Evolutionary conservation across 1,140 invertebrate genomes (phyloP), one percentile per base, ranked within the genome.

Genomic region (Scaptomyza pallida): DNA sequence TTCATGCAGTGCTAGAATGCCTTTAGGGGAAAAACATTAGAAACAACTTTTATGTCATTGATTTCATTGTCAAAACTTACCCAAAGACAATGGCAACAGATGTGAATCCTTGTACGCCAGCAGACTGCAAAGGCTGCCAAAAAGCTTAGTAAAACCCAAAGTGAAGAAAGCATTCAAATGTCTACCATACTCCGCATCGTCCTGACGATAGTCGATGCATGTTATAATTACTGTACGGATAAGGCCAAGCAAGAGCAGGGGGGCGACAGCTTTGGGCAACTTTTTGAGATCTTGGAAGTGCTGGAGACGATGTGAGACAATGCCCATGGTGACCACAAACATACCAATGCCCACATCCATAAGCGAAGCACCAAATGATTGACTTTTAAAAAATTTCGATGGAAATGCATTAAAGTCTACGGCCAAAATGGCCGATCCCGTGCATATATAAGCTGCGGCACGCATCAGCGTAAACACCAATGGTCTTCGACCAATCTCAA

Each of bases 141-240:
- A 81, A 0, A 98, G 88, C 93, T 97, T 98, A 4, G 97, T 95
- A 43, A 95, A 92, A 19, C 96, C 97, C 35, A 99, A 91, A 1
- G 97, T 99, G 61, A 98, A 95, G 89, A 99, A 99, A 90, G 99
- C 99, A 91, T 99, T 99, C 97, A 98, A 98, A 92, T 99, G 98
- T 4, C 96, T 93, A 2, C 98, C 98, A 93, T 99, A 99, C 90
- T 99, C 98, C 5, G 95, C 94, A 0, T 97, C 93, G 91, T 98
- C 96, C 83, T 96, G 95, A 56, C 97, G 95, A 92, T 99, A 99
- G 59, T 96, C 93, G 2, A 95, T 90, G 61, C 93, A 80, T 82
- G 94, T 94, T 9, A 95, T 92, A n/a, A 94, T 90, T 2, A 95
- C 23, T 63, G 93, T 94, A 78, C 98, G 93, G 0, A 92, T 89